Conservation (phyloP, 2,888 invertebrate genomes). For the Pristionchus fissidentatus region DNA sequence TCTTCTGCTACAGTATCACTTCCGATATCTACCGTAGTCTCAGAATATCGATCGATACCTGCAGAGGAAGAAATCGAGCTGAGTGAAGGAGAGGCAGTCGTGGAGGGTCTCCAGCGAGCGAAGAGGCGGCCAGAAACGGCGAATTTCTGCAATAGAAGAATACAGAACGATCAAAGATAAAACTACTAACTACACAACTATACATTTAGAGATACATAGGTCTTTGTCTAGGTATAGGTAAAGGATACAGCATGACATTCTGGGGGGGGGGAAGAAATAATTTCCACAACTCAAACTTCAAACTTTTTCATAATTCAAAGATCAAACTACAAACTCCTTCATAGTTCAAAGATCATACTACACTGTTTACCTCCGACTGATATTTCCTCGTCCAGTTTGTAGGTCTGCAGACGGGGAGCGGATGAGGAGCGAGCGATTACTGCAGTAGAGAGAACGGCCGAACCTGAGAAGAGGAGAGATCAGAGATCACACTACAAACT, state of each 20-base stretch:
- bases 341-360: conserved; percentile 13
- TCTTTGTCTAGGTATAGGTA: not conserved
- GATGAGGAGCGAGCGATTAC: conserved; percentile 76
- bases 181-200: not conserved
- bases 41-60: conserved; percentile 76
- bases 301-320: not conserved
- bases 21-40: not conserved
- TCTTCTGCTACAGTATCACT: not conserved
- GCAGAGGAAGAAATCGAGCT: conserved; percentile 90
- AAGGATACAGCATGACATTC: not conserved
- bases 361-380: conserved; percentile 65
- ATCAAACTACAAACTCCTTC: not conserved
- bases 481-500: not conserved
- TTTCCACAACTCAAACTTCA: not conserved
- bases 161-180: not conserved
- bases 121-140: conserved; percentile 88
- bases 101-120: conserved; percentile 96
- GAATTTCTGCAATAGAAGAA: conserved; percentile 63
- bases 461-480: conserved; percentile 54
- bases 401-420: conserved; percentile 76
- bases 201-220: too few relatives aligned
- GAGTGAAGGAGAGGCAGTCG: conserved; percentile 92
- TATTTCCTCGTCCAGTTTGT: conserved; percentile 69
- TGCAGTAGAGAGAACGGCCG: conserved; percentile 75
- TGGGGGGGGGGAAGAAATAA: not conserved